phyloP scores from a whole-genome alignment of 1,140 invertebrate species.

The Micrasema minimum region DNA sequence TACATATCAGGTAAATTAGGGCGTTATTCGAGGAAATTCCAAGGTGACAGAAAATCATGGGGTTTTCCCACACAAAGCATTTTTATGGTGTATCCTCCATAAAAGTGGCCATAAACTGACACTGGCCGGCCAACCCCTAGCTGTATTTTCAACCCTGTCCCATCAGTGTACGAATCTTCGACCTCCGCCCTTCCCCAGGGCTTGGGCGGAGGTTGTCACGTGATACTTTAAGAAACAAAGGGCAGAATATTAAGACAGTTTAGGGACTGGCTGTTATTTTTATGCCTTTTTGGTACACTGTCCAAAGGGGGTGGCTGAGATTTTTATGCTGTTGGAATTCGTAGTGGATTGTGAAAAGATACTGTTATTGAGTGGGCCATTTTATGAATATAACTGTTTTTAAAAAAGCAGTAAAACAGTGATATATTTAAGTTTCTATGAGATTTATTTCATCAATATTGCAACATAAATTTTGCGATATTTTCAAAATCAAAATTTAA shows the following conservation, averaged over 20 bases:
- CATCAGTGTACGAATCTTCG: constrained; percentile 22
- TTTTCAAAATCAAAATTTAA: too few species aligned
- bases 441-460: too few species aligned
- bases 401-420: too few species aligned
- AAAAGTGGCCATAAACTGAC: constrained; percentile 32
- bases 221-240: constrained; percentile 13
- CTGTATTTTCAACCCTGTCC: background rate
- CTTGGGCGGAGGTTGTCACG: background rate
- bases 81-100: constrained; percentile 33
- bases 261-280: constrained; percentile 6
- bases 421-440: too few species aligned
- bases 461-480: too few species aligned
- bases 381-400: too few species aligned
- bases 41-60: constrained; percentile 11
- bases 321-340: background rate
- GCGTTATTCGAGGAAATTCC: background rate
- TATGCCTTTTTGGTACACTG: background rate
- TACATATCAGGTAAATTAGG: too few species aligned
- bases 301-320: background rate
- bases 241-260: constrained; percentile 25
- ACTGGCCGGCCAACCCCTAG: constrained; percentile 11
- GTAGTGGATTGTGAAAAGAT: background rate
- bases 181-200: constrained; percentile 8
- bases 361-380: too few species aligned
- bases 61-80: constrained; percentile 30